Percentiles rank a stretch among this genome's conserved stretches.
Evolutionary conservation across 2,888 invertebrate species (phyloP).

Genomic region (Ormia ochracea): DNA sequence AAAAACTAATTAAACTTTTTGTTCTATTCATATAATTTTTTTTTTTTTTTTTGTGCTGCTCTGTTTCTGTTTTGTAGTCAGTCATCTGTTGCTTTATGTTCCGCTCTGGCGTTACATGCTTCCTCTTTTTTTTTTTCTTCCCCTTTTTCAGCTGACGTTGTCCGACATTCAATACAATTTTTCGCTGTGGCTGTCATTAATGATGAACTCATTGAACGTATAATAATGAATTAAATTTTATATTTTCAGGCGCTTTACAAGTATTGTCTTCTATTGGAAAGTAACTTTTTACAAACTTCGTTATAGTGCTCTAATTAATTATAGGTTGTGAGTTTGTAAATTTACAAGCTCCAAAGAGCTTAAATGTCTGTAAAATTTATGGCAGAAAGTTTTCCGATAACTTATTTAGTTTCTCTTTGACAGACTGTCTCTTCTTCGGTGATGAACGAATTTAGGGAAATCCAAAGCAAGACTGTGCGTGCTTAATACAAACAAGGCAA

Average conservation of each 20-base stretch:
- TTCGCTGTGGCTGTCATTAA: slow-evolving; percentile 37
- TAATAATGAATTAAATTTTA: slow-evolving; percentile 10
- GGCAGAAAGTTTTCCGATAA: slow-evolving; percentile 2
- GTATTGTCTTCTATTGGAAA: neutral
- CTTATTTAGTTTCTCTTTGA: neutral
- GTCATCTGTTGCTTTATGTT: slow-evolving; percentile 50
- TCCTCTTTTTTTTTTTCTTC: neutral
- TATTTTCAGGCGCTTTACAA: slow-evolving; percentile 16
- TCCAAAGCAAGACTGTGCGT: no score
- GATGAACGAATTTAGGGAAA: no score
- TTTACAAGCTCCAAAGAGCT: neutral
- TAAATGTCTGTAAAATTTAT: slow-evolving; percentile 35
- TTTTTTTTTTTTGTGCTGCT: neutral
- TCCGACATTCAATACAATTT: slow-evolving; percentile 54
- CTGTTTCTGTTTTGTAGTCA: slow-evolving; percentile 43
- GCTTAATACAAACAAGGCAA: no score
- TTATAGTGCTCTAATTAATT: slow-evolving; percentile 29
- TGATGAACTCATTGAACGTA: slow-evolving; percentile 24
- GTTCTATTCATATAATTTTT: neutral
- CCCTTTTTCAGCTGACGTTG: slow-evolving; percentile 17
- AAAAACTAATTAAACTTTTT: slow-evolving; percentile 62
- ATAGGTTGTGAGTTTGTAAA: neutral
- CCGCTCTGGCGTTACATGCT: slow-evolving; percentile 9
- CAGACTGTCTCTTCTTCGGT: neutral
- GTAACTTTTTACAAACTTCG: neutral